Percentiles rank a stretch among this genome's conserved stretches.
Conservation (phyloP, 2,888 invertebrate species). For the Apotomis turbidana region DNA sequence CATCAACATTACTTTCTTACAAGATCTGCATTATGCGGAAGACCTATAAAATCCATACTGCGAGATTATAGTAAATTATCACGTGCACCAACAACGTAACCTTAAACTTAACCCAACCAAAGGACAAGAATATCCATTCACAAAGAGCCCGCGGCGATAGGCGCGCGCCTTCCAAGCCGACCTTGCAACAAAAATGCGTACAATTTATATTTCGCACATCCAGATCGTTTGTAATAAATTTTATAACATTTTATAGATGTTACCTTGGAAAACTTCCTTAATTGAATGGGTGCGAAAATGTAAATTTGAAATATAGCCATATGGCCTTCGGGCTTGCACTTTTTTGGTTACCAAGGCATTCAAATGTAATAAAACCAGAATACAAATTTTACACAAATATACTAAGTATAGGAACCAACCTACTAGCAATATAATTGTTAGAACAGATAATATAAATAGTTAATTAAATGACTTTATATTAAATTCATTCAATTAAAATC, state of each 20-base stretch:
- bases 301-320: background rate
- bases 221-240: background rate
- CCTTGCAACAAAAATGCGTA: constrained; percentile 12
- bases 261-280: constrained; percentile 27
- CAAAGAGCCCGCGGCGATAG: background rate
- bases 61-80: background rate
- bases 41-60: background rate
- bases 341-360: background rate
- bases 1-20: no score
- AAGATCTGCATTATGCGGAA: no score
- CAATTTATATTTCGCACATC: background rate
- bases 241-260: constrained; percentile 16
- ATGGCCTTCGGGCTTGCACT: background rate
- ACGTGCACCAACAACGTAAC: constrained; percentile 25
- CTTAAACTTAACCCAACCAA: constrained; percentile 37
- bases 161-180: background rate
- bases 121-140: constrained; percentile 34
- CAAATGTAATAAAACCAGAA: no score
- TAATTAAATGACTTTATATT: no score
- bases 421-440: no score
- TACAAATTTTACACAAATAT: no score
- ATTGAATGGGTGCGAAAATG: constrained; percentile 4
- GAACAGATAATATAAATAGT: no score
- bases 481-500: no score
- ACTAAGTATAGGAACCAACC: no score